phyloP scores from a whole-genome alignment of 2,113 vertebrate species.

The Siphamia tubifer region DNA sequence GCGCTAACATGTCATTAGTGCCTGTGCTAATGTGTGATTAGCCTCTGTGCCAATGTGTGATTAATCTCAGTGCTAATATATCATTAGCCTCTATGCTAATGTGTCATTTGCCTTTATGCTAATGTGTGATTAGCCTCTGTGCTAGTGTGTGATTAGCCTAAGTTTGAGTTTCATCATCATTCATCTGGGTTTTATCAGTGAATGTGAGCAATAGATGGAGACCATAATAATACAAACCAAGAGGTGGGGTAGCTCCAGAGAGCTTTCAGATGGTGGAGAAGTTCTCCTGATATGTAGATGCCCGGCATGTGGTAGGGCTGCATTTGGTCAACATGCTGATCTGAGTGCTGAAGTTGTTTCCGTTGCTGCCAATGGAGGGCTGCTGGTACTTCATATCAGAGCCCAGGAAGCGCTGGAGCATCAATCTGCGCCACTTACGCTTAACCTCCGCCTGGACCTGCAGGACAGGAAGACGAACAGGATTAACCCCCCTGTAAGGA shows the following conservation, averaged over 20 bases:
- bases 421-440: slow-evolving; percentile 95
- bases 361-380: slow-evolving; percentile 88
- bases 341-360: slow-evolving; percentile 94
- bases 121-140: too few relatives aligned
- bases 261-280: slow-evolving; percentile 82
- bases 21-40: too few relatives aligned
- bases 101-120: too few relatives aligned
- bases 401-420: slow-evolving; percentile 86
- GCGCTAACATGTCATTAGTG: too few relatives aligned
- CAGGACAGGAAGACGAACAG: slow-evolving; percentile 32
- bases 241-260: neutral
- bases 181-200: neutral
- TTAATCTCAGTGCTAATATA: too few relatives aligned
- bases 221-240: neutral
- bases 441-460: slow-evolving; percentile 96
- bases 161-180: too few relatives aligned
- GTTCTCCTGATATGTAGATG: slow-evolving; percentile 86
- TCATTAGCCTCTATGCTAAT: too few relatives aligned
- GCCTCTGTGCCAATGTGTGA: too few relatives aligned
- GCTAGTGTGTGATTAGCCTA: too few relatives aligned
- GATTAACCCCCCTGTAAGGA: too few relatives aligned
- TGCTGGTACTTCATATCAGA: slow-evolving; percentile 88
- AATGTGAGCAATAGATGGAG: neutral
- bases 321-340: slow-evolving; percentile 92
- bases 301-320: slow-evolving; percentile 85